Evolutionary conservation across 2,888 invertebrate genomes (phyloP).

Genomic region (Tenthredo notha): DNA sequence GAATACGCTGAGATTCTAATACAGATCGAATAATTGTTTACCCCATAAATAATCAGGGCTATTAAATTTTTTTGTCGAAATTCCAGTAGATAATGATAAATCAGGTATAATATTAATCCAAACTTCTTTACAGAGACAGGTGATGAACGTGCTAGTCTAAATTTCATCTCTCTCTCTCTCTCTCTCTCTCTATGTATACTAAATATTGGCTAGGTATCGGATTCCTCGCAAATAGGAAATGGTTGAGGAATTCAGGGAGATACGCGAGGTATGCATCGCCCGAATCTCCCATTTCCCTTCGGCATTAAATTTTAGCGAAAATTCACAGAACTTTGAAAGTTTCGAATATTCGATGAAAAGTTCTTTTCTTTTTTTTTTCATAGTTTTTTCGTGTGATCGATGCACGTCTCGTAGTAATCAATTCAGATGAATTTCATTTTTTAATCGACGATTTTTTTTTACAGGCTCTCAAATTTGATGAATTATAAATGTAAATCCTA

Average conservation of each 20-base stretch:
- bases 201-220: slow-evolving; percentile 35
- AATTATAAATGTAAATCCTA: background rate
- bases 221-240: slow-evolving; percentile 38
- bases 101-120: background rate
- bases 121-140: background rate
- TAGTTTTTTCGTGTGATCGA: background rate
- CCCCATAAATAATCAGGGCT: background rate
- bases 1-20: background rate
- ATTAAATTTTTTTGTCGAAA: background rate
- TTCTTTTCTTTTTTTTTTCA: background rate
- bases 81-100: slow-evolving; percentile 26
- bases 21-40: background rate
- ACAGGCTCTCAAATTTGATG: background rate
- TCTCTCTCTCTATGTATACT: background rate
- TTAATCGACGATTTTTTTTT: no score
- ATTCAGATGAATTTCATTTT: no score
- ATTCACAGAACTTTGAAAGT: background rate
- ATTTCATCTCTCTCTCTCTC: background rate
- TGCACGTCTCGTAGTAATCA: no score
- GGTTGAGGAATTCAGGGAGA: slow-evolving; percentile 22
- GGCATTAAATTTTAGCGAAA: background rate
- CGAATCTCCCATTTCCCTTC: background rate
- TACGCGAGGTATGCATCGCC: slow-evolving; percentile 26
- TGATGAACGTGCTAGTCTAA: background rate
- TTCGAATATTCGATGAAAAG: background rate